A percentile compares a stretch with the other conserved stretches of the same genome.
phyloP scores from a whole-genome alignment of 1,140 invertebrate species.

The Euwallacea fornicatus region DNA sequence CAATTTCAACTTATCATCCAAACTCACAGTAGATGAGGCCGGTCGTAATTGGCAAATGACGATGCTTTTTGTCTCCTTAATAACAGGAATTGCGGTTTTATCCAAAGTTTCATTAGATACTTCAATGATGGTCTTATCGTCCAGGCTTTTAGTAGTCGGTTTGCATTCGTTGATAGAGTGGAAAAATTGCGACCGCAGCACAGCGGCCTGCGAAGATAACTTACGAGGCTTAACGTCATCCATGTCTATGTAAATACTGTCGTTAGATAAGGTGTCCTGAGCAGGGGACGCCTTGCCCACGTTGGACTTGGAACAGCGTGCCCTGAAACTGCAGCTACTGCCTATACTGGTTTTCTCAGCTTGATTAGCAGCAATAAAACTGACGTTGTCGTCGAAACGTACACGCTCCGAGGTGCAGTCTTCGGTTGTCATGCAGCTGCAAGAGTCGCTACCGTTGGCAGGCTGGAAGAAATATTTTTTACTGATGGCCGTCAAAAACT shows the following conservation, averaged over 20 bases:
- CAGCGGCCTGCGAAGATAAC: slow-evolving; percentile 45
- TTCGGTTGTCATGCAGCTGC: slow-evolving; percentile 54
- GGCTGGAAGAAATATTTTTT: slow-evolving; percentile 39
- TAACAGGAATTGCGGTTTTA: slow-evolving; percentile 37
- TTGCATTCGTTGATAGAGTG: slow-evolving; percentile 46
- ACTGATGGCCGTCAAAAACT: neutral
- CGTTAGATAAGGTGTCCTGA: slow-evolving; percentile 48
- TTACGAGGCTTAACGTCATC: slow-evolving; percentile 46
- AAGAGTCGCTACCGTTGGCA: slow-evolving; percentile 48
- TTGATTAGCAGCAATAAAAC: slow-evolving; percentile 46
- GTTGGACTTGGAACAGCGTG: slow-evolving; percentile 35
- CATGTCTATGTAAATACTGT: slow-evolving; percentile 51
- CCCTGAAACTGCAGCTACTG: slow-evolving; percentile 51
- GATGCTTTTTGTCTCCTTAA: slow-evolving; percentile 31
- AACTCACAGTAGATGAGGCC: slow-evolving; percentile 29
- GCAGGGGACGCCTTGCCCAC: slow-evolving; percentile 31
- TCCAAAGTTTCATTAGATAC: slow-evolving; percentile 51
- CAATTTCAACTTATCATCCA: slow-evolving; percentile 20
- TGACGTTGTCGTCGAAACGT: slow-evolving; percentile 61
- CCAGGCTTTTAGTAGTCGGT: slow-evolving; percentile 45
- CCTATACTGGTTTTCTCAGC: slow-evolving; percentile 51
- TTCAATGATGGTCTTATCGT: slow-evolving; percentile 51
- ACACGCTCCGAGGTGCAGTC: slow-evolving; percentile 63
- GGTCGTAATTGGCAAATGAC: slow-evolving; percentile 35
- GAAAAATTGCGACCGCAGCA: slow-evolving; percentile 50